Base-by-base conservation (phyloP, 2,888 invertebrate species). In the Trachelus troglodyta region DNA sequence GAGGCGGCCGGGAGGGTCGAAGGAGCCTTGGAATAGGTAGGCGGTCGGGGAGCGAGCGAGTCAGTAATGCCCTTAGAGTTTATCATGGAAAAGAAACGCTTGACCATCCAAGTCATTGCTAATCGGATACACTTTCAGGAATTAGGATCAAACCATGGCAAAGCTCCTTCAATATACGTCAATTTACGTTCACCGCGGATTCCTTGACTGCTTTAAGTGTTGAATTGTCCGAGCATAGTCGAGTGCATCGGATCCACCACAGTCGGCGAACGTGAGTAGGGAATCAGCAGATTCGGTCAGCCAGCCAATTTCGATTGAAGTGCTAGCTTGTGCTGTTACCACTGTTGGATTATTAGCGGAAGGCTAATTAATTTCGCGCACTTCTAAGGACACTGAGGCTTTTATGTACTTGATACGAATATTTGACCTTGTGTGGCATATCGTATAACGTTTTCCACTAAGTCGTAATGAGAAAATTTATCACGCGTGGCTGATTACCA, bases 61-160 rank as follows among this genome's bases (percentile, higher is more conserved):
- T 34, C 35, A 40, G 69, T 77, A 77, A 77, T 75, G 40, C 75
- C 77, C 83, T 83, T 83, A 79, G 80, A 77, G 76, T 75, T 78
- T 75, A 73, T 68, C 75, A 76, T 76, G 74, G 73, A 75, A 77
- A 73, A 75, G 83, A 79, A 79, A 83, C 79, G 75, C 76, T 78
- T 79, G 76, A 78, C 79, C 81, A 81, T 78, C 80, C 79, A 83
- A 86, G 84, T 82, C 82, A 83, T 82, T 83, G 83, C 83, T 86
- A 87, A 87, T 86, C 86, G 86, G 84, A 84, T 87, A 85, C 81
- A 82, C 81, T 82, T 82, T 80, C 80, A 81, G 78, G 74, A 75
- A 56, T 56, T 56, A 82, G 84, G 81, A 84, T 84, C 77, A 83
- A 84, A 80, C 80, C 69, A 33, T 30, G 4, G 68, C 74, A 76